A percentile compares a stretch with the other conserved stretches of the same genome.
These are phyloP conservation scores for Himalopsyche kuldschensis DNA, from an alignment of 2,888 invertebrate genomes.

Conservation along the genomic window DNA sequence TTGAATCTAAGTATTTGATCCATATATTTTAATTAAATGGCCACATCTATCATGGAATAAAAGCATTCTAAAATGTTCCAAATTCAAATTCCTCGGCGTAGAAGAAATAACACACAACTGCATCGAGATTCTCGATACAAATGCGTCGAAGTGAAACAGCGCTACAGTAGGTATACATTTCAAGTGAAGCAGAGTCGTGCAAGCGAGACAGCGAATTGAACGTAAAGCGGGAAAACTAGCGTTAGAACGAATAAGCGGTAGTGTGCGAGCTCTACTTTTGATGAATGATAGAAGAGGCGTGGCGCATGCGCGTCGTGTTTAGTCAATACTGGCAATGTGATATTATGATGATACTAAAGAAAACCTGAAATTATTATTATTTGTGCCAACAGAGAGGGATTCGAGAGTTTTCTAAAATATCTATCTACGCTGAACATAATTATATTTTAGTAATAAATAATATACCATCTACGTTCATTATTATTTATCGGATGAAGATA, in stretches of 20 bases:
- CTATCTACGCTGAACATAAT: background rate
- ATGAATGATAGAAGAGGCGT: conserved; percentile 16
- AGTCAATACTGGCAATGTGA: conserved; percentile 31
- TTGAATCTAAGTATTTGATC: no score
- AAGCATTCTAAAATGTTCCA: background rate
- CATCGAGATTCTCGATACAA: background rate
- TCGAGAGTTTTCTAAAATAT: background rate
- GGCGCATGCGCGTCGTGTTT: conserved; percentile 34
- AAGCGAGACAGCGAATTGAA: background rate
- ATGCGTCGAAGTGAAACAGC: background rate
- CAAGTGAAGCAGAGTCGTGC: background rate
- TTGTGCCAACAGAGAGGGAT: background rate
- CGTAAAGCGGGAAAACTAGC: background rate
- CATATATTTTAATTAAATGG: no score
- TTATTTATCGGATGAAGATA: no score
- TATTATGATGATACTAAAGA: background rate
- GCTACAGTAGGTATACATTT: background rate
- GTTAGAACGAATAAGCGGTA: conserved; percentile 1
- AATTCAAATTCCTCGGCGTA: background rate
- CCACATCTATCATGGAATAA: no score
- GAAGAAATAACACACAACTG: background rate
- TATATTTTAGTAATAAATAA: no score
- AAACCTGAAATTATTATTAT: conserved; percentile 1
- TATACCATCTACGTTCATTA: no score
- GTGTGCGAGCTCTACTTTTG: background rate